Percentiles rank a stretch among this genome's conserved stretches.
Conservation (phyloP, 1,140 invertebrate species). For the silkworm (Bombyx mori) region ASM3026992v2 NC_085126.1:6930001-6930500, state of each 20-base stretch:
- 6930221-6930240: slow-evolving; percentile 42
- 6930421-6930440: slow-evolving; percentile 48
- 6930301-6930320: slow-evolving; percentile 67
- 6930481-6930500: slow-evolving; percentile 63
- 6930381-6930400: slow-evolving; percentile 62
- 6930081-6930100: slow-evolving; percentile 46
- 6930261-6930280: slow-evolving; percentile 41
- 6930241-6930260: slow-evolving; percentile 51
- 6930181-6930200: slow-evolving; percentile 47
- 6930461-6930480: slow-evolving; percentile 41
- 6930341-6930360: slow-evolving; percentile 51
- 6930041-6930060: slow-evolving; percentile 48
- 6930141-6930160: slow-evolving; percentile 47
- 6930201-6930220: slow-evolving; percentile 37
- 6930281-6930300: slow-evolving; percentile 37
- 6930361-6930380: slow-evolving; percentile 57
- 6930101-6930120: slow-evolving; percentile 37
- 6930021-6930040: slow-evolving; percentile 58
- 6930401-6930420: slow-evolving; percentile 48
- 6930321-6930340: slow-evolving; percentile 67
- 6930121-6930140: slow-evolving; percentile 57
- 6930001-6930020: slow-evolving; percentile 55
- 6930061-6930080: slow-evolving; percentile 38
- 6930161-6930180: slow-evolving; percentile 54
- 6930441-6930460: slow-evolving; percentile 25